Conservation (phyloP, 2,797 vertebrate genomes). For the Sebastes trivittatus region DNA sequence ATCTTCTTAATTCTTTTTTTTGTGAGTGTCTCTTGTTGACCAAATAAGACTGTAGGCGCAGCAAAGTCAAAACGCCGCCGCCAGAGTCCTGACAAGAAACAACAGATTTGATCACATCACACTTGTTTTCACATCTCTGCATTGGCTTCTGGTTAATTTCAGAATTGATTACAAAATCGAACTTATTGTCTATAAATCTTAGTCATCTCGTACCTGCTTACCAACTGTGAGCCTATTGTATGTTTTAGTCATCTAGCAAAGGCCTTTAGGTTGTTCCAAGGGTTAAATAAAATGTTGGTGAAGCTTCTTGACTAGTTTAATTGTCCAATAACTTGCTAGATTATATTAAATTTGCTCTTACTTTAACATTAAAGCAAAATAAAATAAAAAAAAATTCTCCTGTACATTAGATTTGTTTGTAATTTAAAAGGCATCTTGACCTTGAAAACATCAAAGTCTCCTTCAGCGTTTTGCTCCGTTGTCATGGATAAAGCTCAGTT, state of each 20-base stretch:
- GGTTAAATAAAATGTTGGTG: neutral
- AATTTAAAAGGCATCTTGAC: neutral
- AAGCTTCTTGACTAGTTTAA: neutral
- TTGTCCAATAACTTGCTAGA: neutral
- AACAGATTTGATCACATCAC: neutral
- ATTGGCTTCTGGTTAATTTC: neutral
- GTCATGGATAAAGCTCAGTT: neutral
- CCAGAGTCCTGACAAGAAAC: neutral
- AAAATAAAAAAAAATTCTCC: neutral
- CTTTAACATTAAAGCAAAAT: neutral
- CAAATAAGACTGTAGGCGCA: neutral
- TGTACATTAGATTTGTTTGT: neutral
- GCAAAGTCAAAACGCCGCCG: neutral
- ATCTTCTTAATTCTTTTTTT: neutral
- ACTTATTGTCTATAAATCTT: neutral
- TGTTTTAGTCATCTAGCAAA: neutral
- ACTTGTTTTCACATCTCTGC: neutral
- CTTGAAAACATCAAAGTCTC: neutral
- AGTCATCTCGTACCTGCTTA: neutral
- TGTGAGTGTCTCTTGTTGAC: neutral
- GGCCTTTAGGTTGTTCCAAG: neutral
- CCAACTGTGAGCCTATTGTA: neutral
- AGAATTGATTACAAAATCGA: neutral
- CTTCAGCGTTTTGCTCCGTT: neutral
- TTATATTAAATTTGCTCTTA: neutral